Base-by-base conservation (phyloP, 2,888 invertebrate genomes). In the Argyra leucocephala region DNA sequence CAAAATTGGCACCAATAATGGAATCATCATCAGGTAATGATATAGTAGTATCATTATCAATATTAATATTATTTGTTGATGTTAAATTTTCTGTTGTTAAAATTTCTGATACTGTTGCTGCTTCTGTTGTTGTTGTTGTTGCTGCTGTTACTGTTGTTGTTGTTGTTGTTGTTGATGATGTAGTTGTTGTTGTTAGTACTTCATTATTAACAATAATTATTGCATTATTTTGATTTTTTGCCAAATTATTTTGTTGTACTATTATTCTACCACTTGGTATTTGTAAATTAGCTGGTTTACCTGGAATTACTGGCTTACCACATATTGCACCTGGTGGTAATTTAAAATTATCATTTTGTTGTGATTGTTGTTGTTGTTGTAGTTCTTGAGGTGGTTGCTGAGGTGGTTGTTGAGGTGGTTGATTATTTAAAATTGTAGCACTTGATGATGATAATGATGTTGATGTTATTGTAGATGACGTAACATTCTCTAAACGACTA, bases 1-100 rank as follows among this genome's bases (percentile, higher is more conserved):
- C 74, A 65, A 69, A 75, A 69, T 78, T 78, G 9, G 74, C 74
- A 3, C 75, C 76, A 60, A 71, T n/a, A n/a, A n/a, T n/a, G n/a
- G n/a, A n/a, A n/a, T 75, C 62, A 74, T 73, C n/a, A n/a, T n/a
- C n/a, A n/a, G n/a, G n/a, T n/a, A n/a, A n/a, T n/a, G n/a, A n/a
- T n/a, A n/a, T 69, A 74, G 74, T 18, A 74, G 71, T 12, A 72
- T 66, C 0, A 75, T 71, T 66, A 74, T 70, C 67, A 72, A n/a
- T n/a, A n/a, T n/a, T n/a, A n/a, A n/a, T n/a, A n/a, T n/a, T n/a
- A n/a, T n/a, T n/a, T n/a, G n/a, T n/a, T 57, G n/a, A 15, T 3
- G 57, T 6, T 6, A 5, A n/a, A 57, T 21, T 57, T n/a, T 57
- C 22, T 36, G 36, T 36, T 12, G 74, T 18, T 65, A 67, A 26